Conservation (phyloP, 2,888 invertebrate genomes). For the Caenorhabditis parvicauda region DNA sequence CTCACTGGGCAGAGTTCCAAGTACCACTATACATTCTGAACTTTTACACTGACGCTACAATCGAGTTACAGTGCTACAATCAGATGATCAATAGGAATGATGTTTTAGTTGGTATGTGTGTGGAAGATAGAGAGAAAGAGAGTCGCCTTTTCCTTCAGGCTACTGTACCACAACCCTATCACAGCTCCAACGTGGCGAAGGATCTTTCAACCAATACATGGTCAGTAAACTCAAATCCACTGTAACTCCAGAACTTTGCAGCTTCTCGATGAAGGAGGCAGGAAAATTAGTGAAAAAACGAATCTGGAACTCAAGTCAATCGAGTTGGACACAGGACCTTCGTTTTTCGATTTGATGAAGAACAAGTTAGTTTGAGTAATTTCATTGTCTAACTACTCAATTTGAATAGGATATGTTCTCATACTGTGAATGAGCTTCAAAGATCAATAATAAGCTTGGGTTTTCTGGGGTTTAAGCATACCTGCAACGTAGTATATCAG, state of each 20-base stretch:
- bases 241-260: conserved; percentile 9
- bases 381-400: background rate
- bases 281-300: conserved; percentile 37
- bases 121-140: background rate
- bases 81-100: conserved; percentile 46
- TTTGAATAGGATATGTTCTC: too few species aligned
- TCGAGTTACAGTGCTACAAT: conserved; percentile 46
- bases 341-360: conserved; percentile 39
- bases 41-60: conserved; percentile 30
- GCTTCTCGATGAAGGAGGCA: conserved; percentile 33
- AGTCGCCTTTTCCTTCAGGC: conserved; percentile 8
- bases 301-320: conserved; percentile 38
- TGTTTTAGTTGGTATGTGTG: conserved; percentile 35
- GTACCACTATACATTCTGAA: conserved; percentile 48
- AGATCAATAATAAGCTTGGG: too few species aligned
- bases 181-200: conserved; percentile 43
- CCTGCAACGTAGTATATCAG: too few species aligned
- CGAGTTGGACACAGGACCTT: conserved; percentile 28
- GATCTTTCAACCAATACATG: conserved; percentile 47
- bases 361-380: conserved; percentile 25
- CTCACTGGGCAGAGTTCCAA: conserved; percentile 44
- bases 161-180: conserved; percentile 41
- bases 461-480: too few species aligned
- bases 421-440: too few species aligned
- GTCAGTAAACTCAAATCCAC: conserved; percentile 11